Percentiles rank a stretch among this genome's conserved stretches.
Conservation (phyloP, 2,797 vertebrate genomes). For the Falco columbarius region DNA sequence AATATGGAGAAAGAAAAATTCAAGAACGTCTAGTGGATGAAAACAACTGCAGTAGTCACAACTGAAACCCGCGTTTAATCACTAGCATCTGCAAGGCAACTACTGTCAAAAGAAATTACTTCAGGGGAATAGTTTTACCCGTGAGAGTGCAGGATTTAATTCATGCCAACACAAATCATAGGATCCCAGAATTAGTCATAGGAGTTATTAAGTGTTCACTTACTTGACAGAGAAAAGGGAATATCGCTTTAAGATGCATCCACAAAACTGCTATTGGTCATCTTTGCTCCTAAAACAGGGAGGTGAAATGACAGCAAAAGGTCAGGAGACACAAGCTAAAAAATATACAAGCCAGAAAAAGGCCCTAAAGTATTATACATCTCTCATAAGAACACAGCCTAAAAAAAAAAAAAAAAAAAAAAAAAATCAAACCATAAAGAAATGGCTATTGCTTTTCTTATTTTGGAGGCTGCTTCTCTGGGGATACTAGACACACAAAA, state of each 20-base stretch:
- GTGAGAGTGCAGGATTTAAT: conserved; percentile 1
- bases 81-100: conserved; percentile 29
- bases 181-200: conserved; percentile 30
- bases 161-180: conserved; percentile 15
- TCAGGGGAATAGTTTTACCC: conserved; percentile 22
- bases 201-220: conserved; percentile 7
- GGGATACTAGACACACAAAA: neutral
- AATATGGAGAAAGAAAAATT: neutral
- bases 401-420: neutral
- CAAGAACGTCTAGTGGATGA: neutral
- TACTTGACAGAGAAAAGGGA: neutral
- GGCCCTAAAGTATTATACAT: neutral
- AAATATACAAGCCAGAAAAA: neutral
- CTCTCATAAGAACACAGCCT: neutral
- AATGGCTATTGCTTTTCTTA: neutral
- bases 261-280: neutral
- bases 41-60: neutral
- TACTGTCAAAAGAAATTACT: conserved; percentile 32
- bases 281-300: neutral
- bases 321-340: neutral
- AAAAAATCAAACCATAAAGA: neutral
- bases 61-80: neutral
- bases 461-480: neutral
- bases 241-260: neutral
- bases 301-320: neutral